Percentiles rank a stretch among this genome's conserved stretches.
Evolutionary conservation across 2,797 vertebrate genomes (phyloP).

Genomic region (Chrysolophus pictus): DNA sequence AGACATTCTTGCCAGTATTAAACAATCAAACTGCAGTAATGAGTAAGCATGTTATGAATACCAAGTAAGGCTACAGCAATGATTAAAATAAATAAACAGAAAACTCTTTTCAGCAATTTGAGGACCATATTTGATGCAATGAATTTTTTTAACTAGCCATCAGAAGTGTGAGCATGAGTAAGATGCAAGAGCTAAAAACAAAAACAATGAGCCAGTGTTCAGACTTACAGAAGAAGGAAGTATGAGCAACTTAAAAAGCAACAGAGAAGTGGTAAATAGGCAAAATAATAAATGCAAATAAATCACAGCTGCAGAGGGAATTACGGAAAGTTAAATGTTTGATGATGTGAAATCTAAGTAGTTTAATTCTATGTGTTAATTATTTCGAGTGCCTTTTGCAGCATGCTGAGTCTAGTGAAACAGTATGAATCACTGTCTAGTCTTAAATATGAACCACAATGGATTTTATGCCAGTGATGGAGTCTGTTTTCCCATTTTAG

Average conservation of each 20-base stretch:
- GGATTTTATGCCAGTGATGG: constrained; percentile 12
- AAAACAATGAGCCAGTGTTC: constrained; percentile 46
- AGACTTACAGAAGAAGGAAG: constrained; percentile 56
- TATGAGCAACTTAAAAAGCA: constrained; percentile 49
- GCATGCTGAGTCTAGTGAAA: constrained; percentile 64
- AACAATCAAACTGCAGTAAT: constrained; percentile 24
- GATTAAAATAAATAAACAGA: constrained; percentile 38
- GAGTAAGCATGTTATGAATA: constrained; percentile 19
- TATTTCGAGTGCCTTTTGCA: constrained; percentile 68
- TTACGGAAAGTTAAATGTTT: constrained; percentile 68
- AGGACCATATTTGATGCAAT: constrained; percentile 25
- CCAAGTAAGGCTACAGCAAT: not conserved
- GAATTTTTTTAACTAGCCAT: constrained; percentile 9
- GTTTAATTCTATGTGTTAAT: constrained; percentile 73
- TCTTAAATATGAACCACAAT: constrained; percentile 45
- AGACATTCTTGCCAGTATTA: constrained; percentile 18
- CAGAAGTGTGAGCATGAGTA: constrained; percentile 21
- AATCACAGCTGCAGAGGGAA: constrained; percentile 63
- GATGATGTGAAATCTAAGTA: constrained; percentile 68
- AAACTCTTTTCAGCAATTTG: constrained; percentile 22
- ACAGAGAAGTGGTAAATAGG: constrained; percentile 42
- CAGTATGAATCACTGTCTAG: constrained; percentile 65
- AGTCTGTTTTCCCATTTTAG: constrained; percentile 47
- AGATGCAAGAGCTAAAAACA: constrained; percentile 44
- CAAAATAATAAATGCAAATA: constrained; percentile 69